These are phyloP conservation scores for Trichomalopsis sarcophagae DNA, from an alignment of 1,140 invertebrate species.

Conservation along the genomic window DNA sequence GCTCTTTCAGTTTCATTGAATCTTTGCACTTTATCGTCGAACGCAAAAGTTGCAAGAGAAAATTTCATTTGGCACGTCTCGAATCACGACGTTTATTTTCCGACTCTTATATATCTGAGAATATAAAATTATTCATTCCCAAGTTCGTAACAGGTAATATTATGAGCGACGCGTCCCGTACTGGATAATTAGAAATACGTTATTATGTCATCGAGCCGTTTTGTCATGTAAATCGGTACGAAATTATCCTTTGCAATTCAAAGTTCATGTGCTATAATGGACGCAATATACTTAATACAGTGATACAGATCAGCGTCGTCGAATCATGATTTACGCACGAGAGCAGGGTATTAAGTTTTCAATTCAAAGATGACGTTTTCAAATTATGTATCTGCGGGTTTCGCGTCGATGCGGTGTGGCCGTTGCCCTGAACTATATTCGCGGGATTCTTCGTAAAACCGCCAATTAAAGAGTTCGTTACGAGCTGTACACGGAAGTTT, in stretches of 20 bases:
- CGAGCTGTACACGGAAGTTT: too few relatives aligned
- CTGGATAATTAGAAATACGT: neutral
- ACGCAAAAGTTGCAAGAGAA: neutral
- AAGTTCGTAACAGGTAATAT: neutral
- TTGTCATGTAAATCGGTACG: neutral
- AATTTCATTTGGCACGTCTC: neutral
- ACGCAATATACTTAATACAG: neutral
- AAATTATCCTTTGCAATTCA: neutral
- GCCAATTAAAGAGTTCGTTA: too few relatives aligned
- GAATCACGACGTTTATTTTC: too few relatives aligned
- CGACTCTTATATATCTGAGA: neutral
- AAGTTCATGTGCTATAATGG: neutral
- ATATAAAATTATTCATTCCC: neutral
- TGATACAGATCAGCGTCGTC: neutral
- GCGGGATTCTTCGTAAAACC: too few relatives aligned
- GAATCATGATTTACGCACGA: neutral
- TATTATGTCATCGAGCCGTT: slow-evolving; percentile 11
- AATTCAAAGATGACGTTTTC: too few relatives aligned
- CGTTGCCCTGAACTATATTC: too few relatives aligned
- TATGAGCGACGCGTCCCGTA: too few relatives aligned
- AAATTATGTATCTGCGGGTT: too few relatives aligned
- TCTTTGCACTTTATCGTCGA: too few relatives aligned
- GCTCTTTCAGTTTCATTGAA: too few relatives aligned
- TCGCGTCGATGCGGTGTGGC: too few relatives aligned
- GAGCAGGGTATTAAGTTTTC: too few relatives aligned